phyloP scores from a whole-genome alignment of 2,797 vertebrate genomes.

The Galagoides demidoff region DNA sequence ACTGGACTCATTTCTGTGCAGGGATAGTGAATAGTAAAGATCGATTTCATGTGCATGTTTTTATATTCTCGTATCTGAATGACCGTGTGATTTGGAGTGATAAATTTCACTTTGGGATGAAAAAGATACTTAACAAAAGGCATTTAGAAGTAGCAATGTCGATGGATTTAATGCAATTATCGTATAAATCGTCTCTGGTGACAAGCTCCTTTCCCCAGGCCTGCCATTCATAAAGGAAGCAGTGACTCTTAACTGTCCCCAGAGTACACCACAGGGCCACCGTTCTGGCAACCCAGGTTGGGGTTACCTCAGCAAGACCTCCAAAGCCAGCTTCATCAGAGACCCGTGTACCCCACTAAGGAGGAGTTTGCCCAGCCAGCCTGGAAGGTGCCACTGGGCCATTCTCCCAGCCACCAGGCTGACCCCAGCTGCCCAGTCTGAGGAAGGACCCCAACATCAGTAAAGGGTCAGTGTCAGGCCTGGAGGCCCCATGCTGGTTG shows the following conservation, averaged over 20 bases:
- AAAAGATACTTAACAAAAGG: not conserved
- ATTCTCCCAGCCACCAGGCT: not conserved
- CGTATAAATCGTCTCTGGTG: not conserved
- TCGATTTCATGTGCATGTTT: not conserved
- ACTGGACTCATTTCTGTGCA: not conserved
- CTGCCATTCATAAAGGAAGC: not conserved
- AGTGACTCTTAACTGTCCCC: not conserved
- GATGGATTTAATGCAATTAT: not conserved
- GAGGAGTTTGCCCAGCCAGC: not conserved
- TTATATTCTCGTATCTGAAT: not conserved
- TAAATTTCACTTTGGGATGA: slow-evolving; percentile 40
- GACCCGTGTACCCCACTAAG: too few species aligned
- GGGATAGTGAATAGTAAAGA: not conserved
- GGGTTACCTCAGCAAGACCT: not conserved
- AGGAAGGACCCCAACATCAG: not conserved
- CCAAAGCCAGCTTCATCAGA: not conserved
- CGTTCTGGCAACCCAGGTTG: not conserved
- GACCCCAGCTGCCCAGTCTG: not conserved
- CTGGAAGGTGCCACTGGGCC: not conserved
- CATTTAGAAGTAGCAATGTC: not conserved
- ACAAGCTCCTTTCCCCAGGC: not conserved
- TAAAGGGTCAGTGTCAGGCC: not conserved
- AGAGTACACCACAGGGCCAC: accelerated
- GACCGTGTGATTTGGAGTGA: not conserved
- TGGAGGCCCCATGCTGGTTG: not conserved